These are phyloP conservation scores for Calliphora vomitoria DNA, from an alignment of 2,888 invertebrate species.

Conservation along the genomic window DNA sequence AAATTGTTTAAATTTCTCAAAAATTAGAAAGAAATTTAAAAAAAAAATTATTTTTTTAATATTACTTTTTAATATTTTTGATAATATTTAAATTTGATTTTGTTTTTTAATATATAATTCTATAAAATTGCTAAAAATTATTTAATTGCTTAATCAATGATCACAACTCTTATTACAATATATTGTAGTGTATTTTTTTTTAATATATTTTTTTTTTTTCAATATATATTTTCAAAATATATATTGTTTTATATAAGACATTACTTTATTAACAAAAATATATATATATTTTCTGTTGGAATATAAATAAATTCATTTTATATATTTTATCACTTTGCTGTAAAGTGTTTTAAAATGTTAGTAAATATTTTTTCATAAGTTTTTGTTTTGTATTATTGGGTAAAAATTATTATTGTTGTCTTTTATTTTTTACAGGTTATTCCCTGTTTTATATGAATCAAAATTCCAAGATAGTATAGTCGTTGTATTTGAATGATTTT, in stretches of 20 bases:
- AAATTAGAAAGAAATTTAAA: conserved; percentile 33
- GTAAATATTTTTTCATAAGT: conserved; percentile 45
- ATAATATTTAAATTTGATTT: conserved; percentile 26
- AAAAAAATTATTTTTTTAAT: conserved; percentile 5
- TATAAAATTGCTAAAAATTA: conserved; percentile 76
- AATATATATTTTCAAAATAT: conserved; percentile 50
- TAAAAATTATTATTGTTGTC: conserved; percentile 26
- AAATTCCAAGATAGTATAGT: neutral
- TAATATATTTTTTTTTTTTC: too few species aligned
- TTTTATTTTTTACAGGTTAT: conserved; percentile 17
- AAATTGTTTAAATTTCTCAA: neutral
- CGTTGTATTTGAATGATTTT: conserved; percentile 52
- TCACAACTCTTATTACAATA: conserved; percentile 84
- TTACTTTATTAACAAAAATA: conserved; percentile 49
- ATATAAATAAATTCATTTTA: conserved; percentile 57
- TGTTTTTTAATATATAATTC: conserved; percentile 68
- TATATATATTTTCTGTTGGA: conserved; percentile 47
- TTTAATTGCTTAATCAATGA: conserved; percentile 84
- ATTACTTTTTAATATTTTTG: conserved; percentile 28
- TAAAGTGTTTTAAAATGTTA: conserved; percentile 67
- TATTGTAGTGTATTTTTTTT: conserved; percentile 68
- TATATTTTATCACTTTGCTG: conserved; percentile 58
- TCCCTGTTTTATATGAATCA: neutral
- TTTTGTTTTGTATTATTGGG: conserved; percentile 8
- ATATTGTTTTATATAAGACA: conserved; percentile 40